Conservation (phyloP, 2,888 invertebrate genomes). For the Epinotia nisella region DNA sequence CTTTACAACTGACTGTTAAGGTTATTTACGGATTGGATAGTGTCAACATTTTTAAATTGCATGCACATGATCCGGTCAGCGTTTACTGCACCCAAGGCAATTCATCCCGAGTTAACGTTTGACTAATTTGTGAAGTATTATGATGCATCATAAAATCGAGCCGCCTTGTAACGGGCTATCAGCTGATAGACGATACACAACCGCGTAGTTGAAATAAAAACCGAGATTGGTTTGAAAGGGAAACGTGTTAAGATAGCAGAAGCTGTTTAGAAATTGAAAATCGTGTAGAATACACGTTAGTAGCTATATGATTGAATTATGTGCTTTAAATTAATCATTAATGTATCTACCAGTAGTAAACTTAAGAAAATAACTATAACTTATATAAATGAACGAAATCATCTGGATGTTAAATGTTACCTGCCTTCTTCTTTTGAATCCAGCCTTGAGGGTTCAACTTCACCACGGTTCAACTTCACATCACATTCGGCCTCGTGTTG, state of each 20-base stretch:
- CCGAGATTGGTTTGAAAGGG: constrained; percentile 25
- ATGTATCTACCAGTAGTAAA: too few relatives aligned
- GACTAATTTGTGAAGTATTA: constrained; percentile 83
- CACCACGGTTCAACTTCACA: constrained; percentile 7
- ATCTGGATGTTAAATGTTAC: not conserved
- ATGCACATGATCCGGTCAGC: constrained; percentile 72
- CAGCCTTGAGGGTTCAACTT: not conserved
- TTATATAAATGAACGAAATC: not conserved
- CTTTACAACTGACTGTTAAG: constrained; percentile 50
- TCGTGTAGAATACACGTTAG: not conserved
- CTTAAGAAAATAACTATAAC: too few relatives aligned
- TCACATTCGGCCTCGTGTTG: constrained; percentile 43
- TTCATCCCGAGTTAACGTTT: constrained; percentile 79
- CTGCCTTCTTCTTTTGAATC: not conserved
- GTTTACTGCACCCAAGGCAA: constrained; percentile 82
- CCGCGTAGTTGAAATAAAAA: constrained; percentile 45
- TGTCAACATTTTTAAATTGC: constrained; percentile 61
- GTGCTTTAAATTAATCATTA: not conserved
- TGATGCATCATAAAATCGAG: constrained; percentile 70
- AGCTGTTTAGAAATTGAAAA: constrained; percentile 27
- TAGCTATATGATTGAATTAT: not conserved
- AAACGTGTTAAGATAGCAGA: not conserved
- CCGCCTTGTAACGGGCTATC: constrained; percentile 64
- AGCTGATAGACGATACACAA: constrained; percentile 63
- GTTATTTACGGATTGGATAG: constrained; percentile 45